Evolutionary conservation across 2,113 vertebrate genomes (phyloP).

Genomic region (Petroica traversi): DNA sequence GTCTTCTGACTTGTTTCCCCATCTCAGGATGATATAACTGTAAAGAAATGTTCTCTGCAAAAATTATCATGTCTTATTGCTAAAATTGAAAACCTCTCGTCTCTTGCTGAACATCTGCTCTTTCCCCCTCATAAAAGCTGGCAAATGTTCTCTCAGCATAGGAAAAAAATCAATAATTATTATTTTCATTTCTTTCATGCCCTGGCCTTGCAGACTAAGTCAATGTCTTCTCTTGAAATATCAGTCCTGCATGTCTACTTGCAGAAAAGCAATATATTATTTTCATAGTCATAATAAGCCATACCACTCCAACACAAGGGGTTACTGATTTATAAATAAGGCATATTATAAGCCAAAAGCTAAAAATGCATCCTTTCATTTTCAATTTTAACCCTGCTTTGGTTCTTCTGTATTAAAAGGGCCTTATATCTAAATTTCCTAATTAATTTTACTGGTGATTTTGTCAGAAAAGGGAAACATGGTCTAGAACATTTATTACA

Average conservation of each 20-base stretch:
- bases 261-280: not conserved
- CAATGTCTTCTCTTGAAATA: not conserved
- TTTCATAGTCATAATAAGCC: not conserved
- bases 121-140: not conserved
- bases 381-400: not conserved
- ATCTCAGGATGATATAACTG: slow-evolving; percentile 2
- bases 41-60: slow-evolving; percentile 16
- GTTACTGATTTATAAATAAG: not conserved
- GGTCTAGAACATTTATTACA: not conserved
- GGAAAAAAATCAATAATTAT: not conserved
- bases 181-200: slow-evolving; percentile 11
- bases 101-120: slow-evolving; percentile 10
- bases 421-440: not conserved
- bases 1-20: slow-evolving; percentile 13
- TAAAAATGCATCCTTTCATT: not conserved
- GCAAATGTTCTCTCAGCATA: not conserved
- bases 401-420: not conserved
- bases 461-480: not conserved
- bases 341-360: not conserved
- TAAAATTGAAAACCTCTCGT: slow-evolving; percentile 10
- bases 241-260: not conserved
- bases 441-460: not conserved
- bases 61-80: slow-evolving; percentile 9
- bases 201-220: not conserved
- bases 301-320: not conserved